Base-by-base conservation (phyloP, 2,797 vertebrate genomes). In the Gallinago stenura region DNA sequence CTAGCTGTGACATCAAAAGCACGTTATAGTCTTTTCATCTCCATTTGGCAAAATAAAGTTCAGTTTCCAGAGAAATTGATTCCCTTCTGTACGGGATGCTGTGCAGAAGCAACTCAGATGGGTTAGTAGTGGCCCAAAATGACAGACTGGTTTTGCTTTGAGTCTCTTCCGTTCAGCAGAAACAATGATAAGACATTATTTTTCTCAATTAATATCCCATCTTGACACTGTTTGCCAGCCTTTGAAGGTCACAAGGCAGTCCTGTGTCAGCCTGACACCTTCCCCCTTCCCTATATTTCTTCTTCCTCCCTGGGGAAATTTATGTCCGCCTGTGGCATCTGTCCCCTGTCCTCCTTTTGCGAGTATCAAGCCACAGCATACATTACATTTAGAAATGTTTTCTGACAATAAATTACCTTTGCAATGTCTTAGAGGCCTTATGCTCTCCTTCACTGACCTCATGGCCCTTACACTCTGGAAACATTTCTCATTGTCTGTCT, bases 131-230 rank as follows among this genome's bases (percentile, higher is more conserved):
- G 51, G 76, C 65, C 80, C 26, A 20, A 93, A 92, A 81, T 35
- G 83, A 90, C 88, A 93, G 75, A 30, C 46, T 70, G 66, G 76
- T 75, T 95, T 96, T 71, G 31, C 66, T 89, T 92, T 90, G 86
- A 88, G 71, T 89, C 85, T 93, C 91, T 93, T 94, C 96, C 96
- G 96, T 97, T 98, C 97, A 96, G 93, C 94, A 95, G 97, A 96
- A 90, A 96, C 96, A 95, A 91, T 18, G 58, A 93, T 96, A 96
- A 97, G 97, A 98, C 87, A 97, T 95, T 97, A 97, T 97, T 97
- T 97, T 97, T 97, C 96, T 97, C 97, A 91, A 96, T 91, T 97
- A 98, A 97, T 98, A 97, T 95, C 97, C 96, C 96, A 93, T 98
- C 92, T 94, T 96, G 95, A 90, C 94, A 92, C 96, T 97, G 85